Evolutionary conservation across 2,113 vertebrate species (phyloP).

Genomic region (Pycnonotus jocosus): DNA sequence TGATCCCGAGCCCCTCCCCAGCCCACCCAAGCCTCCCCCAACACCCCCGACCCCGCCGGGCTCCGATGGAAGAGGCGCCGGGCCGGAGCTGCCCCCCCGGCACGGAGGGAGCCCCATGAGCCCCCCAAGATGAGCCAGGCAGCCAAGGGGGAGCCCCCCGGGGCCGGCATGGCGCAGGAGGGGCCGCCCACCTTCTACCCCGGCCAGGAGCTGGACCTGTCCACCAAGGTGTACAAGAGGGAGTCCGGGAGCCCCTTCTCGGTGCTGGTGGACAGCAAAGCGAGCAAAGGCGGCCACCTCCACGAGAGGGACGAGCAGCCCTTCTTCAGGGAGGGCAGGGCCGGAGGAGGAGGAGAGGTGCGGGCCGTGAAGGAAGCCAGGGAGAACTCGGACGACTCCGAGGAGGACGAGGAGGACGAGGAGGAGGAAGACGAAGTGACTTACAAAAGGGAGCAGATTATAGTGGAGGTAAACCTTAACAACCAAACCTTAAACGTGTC

Average conservation of each 20-base stretch:
- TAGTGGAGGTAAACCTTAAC: slow-evolving; percentile 99
- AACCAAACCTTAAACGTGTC: slow-evolving; percentile 99
- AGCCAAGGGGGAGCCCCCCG: slow-evolving; percentile 79
- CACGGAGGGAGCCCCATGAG: slow-evolving; percentile 56
- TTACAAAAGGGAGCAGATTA: slow-evolving; percentile 98
- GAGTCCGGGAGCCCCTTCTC: slow-evolving; percentile 89
- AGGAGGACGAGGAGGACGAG: slow-evolving; percentile 79
- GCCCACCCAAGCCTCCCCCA: background rate
- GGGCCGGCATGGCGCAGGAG: slow-evolving; percentile 89
- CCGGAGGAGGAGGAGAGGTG: slow-evolving; percentile 71
- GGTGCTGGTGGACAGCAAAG: slow-evolving; percentile 87
- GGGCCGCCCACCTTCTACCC: slow-evolving; percentile 83
- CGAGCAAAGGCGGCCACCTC: slow-evolving; percentile 78
- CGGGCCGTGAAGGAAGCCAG: slow-evolving; percentile 77
- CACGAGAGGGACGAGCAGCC: slow-evolving; percentile 81
- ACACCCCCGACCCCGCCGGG: background rate
- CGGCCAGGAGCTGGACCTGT: slow-evolving; percentile 85
- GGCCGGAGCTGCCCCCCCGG: slow-evolving; percentile 12
- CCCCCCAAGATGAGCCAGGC: slow-evolving; percentile 78
- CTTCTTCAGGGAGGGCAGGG: slow-evolving; percentile 85
- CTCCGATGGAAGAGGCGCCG: slow-evolving; percentile 35
- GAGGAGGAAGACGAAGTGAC: slow-evolving; percentile 84
- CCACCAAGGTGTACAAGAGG: slow-evolving; percentile 88
- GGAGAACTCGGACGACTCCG: slow-evolving; percentile 85
- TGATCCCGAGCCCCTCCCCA: background rate